These are phyloP conservation scores for Pentalonia nigronervosa DNA, from an alignment of 1,140 invertebrate genomes.

Conservation along the genomic window DNA sequence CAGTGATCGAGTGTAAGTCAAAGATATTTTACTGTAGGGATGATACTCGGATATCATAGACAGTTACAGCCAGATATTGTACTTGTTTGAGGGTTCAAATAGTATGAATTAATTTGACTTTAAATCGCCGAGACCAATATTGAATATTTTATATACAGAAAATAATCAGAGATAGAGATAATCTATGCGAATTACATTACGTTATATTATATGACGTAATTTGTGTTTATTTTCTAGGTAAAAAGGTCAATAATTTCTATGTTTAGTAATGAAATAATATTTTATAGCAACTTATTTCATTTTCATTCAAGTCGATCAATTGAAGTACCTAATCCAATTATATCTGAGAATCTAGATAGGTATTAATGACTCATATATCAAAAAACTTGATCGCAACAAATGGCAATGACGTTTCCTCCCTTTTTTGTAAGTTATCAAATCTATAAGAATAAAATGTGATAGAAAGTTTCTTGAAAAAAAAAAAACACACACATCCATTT, in stretches of 20 bases:
- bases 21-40: no score
- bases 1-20: no score
- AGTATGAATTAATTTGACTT: no score
- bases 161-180: no score
- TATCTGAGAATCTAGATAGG: neutral
- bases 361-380: constrained; percentile 2
- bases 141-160: no score
- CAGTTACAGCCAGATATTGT: no score
- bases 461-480: constrained; percentile 12
- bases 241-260: neutral
- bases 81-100: no score
- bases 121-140: no score
- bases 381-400: constrained; percentile 26
- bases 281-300: neutral
- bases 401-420: neutral
- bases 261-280: neutral
- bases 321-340: neutral
- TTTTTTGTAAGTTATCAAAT: neutral
- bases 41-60: no score
- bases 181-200: no score
- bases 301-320: neutral
- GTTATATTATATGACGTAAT: no score
- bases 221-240: no score
- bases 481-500: neutral
- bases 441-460: neutral